Conservation (phyloP, 2,888 invertebrate species). For the Chirona hameri region DNA sequence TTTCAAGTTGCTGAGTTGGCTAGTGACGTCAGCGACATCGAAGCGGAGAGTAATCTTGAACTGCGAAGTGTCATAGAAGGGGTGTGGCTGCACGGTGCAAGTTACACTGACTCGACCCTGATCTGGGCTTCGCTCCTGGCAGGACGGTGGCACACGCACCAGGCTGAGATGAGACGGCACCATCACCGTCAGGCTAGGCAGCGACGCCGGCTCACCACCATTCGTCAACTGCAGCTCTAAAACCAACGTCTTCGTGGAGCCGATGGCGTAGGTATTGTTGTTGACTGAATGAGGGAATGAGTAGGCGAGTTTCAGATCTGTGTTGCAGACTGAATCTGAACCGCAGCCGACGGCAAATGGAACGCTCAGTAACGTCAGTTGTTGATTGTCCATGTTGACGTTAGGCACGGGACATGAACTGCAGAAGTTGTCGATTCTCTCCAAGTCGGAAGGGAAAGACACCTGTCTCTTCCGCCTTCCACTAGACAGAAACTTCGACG, state of each 20-base stretch:
- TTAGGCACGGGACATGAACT: constrained; percentile 39
- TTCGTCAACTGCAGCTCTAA: constrained; percentile 45
- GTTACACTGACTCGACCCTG: neutral
- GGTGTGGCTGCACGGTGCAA: neutral
- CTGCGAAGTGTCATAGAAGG: neutral
- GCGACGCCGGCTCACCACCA: constrained; percentile 47
- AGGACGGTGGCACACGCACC: constrained; percentile 32
- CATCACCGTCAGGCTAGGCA: constrained; percentile 42
- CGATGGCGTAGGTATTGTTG: constrained; percentile 43
- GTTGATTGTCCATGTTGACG: constrained; percentile 34
- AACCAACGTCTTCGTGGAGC: constrained; percentile 42
- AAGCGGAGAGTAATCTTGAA: neutral
- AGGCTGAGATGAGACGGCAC: constrained; percentile 36
- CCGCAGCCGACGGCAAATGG: constrained; percentile 54
- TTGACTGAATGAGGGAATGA: too few species aligned
- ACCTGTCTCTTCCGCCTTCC: neutral
- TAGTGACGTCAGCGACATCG: neutral
- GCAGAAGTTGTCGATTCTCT: constrained; percentile 39
- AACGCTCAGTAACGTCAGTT: constrained; percentile 37
- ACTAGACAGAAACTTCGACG: too few species aligned
- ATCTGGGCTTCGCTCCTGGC: neutral
- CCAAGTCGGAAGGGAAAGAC: neutral
- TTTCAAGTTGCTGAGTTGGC: neutral
- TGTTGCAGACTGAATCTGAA: constrained; percentile 53
- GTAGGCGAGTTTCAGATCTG: constrained; percentile 47